phyloP scores from a whole-genome alignment of 2,113 vertebrate species.

The Rhinolophus ferrumequinum region DNA sequence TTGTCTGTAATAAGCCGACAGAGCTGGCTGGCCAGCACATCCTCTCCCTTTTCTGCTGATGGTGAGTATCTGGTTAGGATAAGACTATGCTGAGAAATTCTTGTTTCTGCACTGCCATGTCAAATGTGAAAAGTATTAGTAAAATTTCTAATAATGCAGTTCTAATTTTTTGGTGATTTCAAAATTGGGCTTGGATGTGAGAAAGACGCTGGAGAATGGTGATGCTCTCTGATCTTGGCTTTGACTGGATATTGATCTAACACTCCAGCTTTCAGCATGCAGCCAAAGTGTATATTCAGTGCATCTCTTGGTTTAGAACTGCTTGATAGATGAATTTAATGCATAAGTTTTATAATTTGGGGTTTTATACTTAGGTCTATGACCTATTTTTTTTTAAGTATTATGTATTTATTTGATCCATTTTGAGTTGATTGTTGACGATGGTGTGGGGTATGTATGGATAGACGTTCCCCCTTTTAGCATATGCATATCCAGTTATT shows the following conservation, averaged over 20 bases:
- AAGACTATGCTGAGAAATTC: not conserved
- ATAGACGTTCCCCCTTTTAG: not conserved
- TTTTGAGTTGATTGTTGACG: not conserved
- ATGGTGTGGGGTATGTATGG: not conserved
- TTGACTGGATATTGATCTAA: not conserved
- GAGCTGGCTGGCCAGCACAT: not conserved
- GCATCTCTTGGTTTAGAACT: not conserved
- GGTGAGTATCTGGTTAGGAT: accelerated
- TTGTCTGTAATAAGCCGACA: not conserved
- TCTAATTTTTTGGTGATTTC: not conserved
- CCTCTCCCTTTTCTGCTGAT: not conserved
- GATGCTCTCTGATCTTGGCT: not conserved
- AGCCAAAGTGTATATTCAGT: not conserved
- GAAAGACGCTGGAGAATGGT: not conserved
- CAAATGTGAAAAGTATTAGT: not conserved
- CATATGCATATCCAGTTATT: not conserved
- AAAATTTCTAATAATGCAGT: not conserved
- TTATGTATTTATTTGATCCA: not conserved
- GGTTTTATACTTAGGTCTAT: not conserved
- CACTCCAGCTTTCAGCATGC: too few species aligned
- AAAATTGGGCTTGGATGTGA: not conserved
- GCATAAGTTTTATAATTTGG: not conserved
- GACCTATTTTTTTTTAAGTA: not conserved
- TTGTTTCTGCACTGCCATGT: not conserved
- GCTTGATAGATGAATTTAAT: not conserved